Conservation (phyloP, 1,140 invertebrate genomes). For the Dreissena rostriformis region DNA sequence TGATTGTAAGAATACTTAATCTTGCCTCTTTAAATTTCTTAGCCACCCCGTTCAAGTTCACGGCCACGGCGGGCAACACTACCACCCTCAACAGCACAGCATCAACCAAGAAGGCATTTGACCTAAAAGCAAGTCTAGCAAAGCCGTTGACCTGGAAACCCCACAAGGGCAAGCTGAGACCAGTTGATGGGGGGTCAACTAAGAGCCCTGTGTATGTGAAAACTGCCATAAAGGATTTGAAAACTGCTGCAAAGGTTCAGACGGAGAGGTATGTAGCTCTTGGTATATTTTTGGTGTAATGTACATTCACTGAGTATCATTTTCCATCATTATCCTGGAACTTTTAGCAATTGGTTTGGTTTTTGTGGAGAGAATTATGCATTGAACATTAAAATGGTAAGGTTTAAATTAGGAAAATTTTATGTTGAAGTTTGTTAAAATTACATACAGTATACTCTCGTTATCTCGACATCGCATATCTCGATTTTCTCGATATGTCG, state of each 20-base stretch:
- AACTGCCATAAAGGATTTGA: neutral
- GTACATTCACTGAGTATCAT: too few relatives aligned
- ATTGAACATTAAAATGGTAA: too few relatives aligned
- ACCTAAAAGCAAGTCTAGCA: constrained; percentile 76
- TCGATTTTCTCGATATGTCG: too few relatives aligned
- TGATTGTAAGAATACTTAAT: too few relatives aligned
- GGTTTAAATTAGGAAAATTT: too few relatives aligned
- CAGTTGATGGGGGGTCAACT: constrained; percentile 55
- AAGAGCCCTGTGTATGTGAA: constrained; percentile 52
- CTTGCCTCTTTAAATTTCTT: constrained; percentile 33
- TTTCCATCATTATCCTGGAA: too few relatives aligned
- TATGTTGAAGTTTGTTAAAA: too few relatives aligned
- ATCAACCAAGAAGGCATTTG: constrained; percentile 71
- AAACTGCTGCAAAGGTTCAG: neutral
- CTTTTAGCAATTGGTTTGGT: too few relatives aligned
- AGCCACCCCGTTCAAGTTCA: constrained; percentile 75
- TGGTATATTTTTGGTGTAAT: neutral
- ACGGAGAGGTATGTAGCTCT: constrained; percentile 25
- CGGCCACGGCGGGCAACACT: constrained; percentile 49
- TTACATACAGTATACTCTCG: too few relatives aligned
- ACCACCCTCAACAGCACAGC: constrained; percentile 57
- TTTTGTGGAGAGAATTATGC: too few relatives aligned
- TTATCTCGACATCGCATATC: too few relatives aligned
- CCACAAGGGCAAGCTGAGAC: constrained; percentile 76
- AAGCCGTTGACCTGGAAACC: constrained; percentile 76